Evolutionary conservation across 2,797 vertebrate species (phyloP).

Genomic region (Rhinella marina): DNA sequence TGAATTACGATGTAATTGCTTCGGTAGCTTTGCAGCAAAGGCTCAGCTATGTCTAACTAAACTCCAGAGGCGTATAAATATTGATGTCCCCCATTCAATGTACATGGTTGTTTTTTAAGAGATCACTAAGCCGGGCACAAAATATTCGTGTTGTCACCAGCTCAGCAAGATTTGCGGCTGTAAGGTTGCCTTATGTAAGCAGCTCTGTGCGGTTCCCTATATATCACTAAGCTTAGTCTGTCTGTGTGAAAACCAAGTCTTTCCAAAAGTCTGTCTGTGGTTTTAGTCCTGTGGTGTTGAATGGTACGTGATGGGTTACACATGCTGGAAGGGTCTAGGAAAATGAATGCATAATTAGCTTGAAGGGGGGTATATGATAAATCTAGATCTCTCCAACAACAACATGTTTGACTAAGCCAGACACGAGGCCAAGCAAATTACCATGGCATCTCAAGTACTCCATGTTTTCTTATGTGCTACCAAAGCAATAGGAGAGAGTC

Average conservation of each 20-base stretch:
- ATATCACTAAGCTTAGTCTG: constrained; percentile 41
- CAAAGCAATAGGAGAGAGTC: constrained; percentile 11
- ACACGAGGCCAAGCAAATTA: constrained; percentile 56
- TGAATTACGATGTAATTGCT: constrained; percentile 31
- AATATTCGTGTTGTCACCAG: constrained; percentile 55
- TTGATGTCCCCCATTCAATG: constrained; percentile 41
- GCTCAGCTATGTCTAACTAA: background rate
- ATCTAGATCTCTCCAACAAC: constrained; percentile 54
- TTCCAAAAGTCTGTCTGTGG: constrained; percentile 34
- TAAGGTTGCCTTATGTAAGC: constrained; percentile 52
- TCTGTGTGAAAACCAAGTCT: constrained; percentile 49
- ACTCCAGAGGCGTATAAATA: constrained; percentile 33
- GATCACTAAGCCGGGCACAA: constrained; percentile 38
- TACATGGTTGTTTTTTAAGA: constrained; percentile 24
- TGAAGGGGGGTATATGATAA: constrained; percentile 46
- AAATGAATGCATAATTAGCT: constrained; percentile 53
- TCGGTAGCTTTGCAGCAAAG: constrained; percentile 2
- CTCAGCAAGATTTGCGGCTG: constrained; percentile 55
- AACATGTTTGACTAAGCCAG: constrained; percentile 56
- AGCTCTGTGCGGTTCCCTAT: constrained; percentile 30
- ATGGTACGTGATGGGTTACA: constrained; percentile 47
- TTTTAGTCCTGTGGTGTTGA: constrained; percentile 49
- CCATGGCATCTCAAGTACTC: background rate
- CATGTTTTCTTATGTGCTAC: constrained; percentile 43
- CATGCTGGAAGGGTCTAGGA: constrained; percentile 39